phyloP scores from a whole-genome alignment of 2,888 invertebrate species.

The Eulithis prunata region DNA sequence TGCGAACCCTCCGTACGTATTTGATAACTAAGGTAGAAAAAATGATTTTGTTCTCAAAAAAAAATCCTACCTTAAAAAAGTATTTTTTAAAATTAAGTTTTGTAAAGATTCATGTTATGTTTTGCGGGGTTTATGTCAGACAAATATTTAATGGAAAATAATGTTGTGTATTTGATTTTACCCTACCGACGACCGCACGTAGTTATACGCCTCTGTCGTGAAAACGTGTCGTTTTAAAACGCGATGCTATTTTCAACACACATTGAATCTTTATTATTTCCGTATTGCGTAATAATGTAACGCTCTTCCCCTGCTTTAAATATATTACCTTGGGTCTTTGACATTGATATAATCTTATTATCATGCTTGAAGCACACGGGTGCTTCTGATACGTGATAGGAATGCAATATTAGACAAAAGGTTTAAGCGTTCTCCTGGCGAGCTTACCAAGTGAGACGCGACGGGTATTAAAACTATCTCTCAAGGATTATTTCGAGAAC shows the following conservation, averaged over 20 bases:
- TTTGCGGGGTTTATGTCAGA: too few species aligned
- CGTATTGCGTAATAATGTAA: constrained; percentile 37
- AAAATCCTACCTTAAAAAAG: too few species aligned
- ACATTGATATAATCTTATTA: constrained; percentile 54
- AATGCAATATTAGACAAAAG: constrained; percentile 45
- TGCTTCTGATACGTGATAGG: constrained; percentile 47
- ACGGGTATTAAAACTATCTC: constrained; percentile 12
- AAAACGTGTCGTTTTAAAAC: constrained; percentile 19
- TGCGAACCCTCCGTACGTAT: too few species aligned
- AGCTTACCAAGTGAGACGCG: constrained; percentile 38
- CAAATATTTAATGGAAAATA: too few species aligned
- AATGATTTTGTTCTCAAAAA: too few species aligned
- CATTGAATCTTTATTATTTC: constrained; percentile 30
- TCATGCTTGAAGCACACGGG: constrained; percentile 46
- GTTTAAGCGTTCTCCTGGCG: constrained; percentile 41
- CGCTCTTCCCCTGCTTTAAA: constrained; percentile 46
- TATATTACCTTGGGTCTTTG: constrained; percentile 50
- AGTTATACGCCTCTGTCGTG: too few species aligned
- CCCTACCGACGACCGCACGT: too few species aligned
- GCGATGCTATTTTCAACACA: constrained; percentile 12
- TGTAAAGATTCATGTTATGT: too few species aligned
- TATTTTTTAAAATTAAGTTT: too few species aligned
- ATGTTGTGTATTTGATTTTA: too few species aligned
- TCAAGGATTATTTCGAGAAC: constrained; percentile 5
- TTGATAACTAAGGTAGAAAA: too few species aligned